A percentile compares a stretch with the other conserved stretches of the same genome.
These are phyloP conservation scores for Myzus persicae DNA, from an alignment of 1,140 invertebrate species.

Conservation along the genomic window DNA sequence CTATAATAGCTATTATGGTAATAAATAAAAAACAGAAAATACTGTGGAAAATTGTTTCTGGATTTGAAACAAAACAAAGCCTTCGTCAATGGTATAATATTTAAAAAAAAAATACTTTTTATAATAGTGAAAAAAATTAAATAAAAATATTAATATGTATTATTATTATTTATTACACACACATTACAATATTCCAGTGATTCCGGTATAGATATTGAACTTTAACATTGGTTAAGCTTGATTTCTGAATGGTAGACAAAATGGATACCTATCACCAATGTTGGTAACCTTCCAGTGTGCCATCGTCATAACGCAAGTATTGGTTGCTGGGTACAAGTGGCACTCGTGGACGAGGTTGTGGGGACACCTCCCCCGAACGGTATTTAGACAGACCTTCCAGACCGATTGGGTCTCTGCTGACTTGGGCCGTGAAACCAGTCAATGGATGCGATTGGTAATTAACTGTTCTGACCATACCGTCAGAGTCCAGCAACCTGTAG, in stretches of 20 bases:
- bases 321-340: not conserved
- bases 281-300: not conserved
- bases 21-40: no score
- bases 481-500: not conserved
- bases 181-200: not conserved
- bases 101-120: not conserved
- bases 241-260: not conserved
- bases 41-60: not conserved
- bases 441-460: not conserved
- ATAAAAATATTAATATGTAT: not conserved
- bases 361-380: not conserved
- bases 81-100: not conserved
- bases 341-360: not conserved
- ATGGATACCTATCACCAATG: not conserved
- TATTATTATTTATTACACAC: slow-evolving; percentile 15
- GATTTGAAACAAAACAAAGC: not conserved
- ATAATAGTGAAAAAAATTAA: not conserved
- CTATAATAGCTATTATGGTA: no score
- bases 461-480: not conserved
- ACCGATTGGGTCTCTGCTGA: not conserved
- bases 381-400: not conserved
- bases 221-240: not conserved
- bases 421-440: not conserved
- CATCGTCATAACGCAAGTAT: not conserved
- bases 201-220: not conserved